These are phyloP conservation scores for Pseudomugil tenellus DNA, from an alignment of 2,797 vertebrate species.

Conservation along the genomic window DNA sequence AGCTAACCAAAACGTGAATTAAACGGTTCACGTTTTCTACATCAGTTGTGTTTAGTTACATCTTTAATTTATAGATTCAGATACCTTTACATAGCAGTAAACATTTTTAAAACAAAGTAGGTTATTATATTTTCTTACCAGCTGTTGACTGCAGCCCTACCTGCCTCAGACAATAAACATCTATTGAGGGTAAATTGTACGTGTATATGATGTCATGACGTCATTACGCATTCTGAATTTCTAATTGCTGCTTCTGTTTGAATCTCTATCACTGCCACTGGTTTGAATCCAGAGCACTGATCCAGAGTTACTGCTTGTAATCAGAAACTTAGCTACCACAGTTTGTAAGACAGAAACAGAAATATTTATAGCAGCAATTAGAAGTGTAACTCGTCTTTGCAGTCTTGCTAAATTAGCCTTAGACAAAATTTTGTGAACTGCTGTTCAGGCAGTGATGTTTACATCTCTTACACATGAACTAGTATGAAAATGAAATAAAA, in stretches of 20 bases:
- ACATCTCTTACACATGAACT: too few relatives aligned
- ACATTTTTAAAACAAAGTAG: background rate
- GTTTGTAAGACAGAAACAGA: too few relatives aligned
- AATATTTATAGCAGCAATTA: too few relatives aligned
- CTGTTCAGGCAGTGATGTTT: too few relatives aligned
- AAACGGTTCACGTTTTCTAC: background rate
- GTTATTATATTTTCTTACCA: conserved; percentile 60
- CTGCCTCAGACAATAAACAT: conserved; percentile 68
- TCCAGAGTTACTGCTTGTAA: too few relatives aligned
- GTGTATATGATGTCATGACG: conserved; percentile 19
- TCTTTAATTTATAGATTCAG: rapidly evolving
- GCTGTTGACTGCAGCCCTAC: conserved; percentile 50
- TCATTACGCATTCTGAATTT: background rate
- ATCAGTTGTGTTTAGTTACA: rapidly evolving
- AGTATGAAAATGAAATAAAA: too few relatives aligned
- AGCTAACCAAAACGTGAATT: conserved; percentile 27
- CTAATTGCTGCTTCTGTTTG: background rate
- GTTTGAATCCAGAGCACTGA: too few relatives aligned
- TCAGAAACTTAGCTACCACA: too few relatives aligned
- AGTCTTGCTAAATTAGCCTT: too few relatives aligned
- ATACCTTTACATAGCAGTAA: rapidly evolving
- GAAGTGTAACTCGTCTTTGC: too few relatives aligned
- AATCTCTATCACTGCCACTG: too few relatives aligned
- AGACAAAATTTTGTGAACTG: too few relatives aligned
- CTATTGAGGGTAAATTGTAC: conserved; percentile 23